Evolutionary conservation across 2,113 vertebrate species (phyloP).

Genomic region (Coptodon rendalli): DNA sequence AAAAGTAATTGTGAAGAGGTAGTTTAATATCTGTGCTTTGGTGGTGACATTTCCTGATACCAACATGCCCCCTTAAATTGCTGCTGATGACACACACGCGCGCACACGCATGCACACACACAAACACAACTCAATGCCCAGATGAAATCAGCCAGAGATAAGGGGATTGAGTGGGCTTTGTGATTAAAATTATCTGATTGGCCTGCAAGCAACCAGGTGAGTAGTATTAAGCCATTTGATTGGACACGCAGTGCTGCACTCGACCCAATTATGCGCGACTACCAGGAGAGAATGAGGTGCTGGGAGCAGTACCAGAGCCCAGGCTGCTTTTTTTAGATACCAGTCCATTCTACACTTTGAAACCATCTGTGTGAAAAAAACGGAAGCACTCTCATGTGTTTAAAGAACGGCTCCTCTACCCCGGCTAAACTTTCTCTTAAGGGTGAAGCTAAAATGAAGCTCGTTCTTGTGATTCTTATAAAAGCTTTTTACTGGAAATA

Average conservation of each 20-base stretch:
- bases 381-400: not conserved
- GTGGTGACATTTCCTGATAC: not conserved
- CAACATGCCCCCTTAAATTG: not conserved
- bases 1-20: not conserved
- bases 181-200: conserved; percentile 46
- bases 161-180: not conserved
- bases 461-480: not conserved
- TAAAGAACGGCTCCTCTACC: not conserved
- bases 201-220: conserved; percentile 12
- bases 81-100: not conserved
- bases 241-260: not conserved
- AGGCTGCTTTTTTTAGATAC: conserved; percentile 14
- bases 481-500: not conserved
- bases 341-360: not conserved
- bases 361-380: not conserved
- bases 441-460: not conserved
- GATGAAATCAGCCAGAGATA: conserved; percentile 27
- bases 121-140: not conserved
- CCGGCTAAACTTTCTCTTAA: not conserved
- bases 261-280: conserved; percentile 30
- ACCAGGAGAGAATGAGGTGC: not conserved
- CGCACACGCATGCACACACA: not conserved
- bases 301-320: conserved; percentile 11
- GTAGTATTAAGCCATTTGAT: conserved; percentile 27
- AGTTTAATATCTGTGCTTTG: not conserved